Base-by-base conservation (phyloP, 2,797 vertebrate species). In the Aldrovandia affinis region DNA sequence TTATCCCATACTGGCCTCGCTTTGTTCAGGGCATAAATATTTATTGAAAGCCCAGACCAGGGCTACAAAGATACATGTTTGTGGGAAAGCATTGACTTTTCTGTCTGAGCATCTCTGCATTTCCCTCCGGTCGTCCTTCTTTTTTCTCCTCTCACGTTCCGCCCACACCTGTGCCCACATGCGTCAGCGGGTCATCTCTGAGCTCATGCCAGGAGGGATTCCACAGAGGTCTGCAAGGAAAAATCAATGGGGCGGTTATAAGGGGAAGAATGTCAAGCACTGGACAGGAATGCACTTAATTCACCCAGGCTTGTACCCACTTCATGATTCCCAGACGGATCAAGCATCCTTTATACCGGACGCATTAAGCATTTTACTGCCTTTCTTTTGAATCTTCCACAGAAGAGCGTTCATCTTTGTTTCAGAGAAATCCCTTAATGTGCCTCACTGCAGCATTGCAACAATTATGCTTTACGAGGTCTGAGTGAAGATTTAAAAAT, bases 121-220 rank as follows among this genome's bases (percentile, higher is more conserved):
- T 44, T 82, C 14, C 4, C 18, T 15, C 44, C 14, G 9, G 47
- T 54, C 47, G 5, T 3, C 30, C 33, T 54, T 33, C 70, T 22
- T 8, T 10, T 10, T 44, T 10, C 57, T 75, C 75, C 44, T 78
- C 20, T 78, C 33, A 12, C 18, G 20, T 55, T 63, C 25, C 42
- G n/a, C 80, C 84, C 55, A 85, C 84, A 85, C 84, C 84, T 85
- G 84, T 73, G 83, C 65, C 83, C 83, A 73, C 61, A 70, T 25
- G 3, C 20, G 44, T 52, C 68, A 47, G 5, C 42, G 6, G 39
- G 59, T 39, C 42, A 39, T 55, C 7, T 20, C 8, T 42, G 52
- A n/a, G 50, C 30, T 54, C 28, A 52, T 20, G 44, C 59, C 47
- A 50, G 15, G 36, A 25, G 2, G 42, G 14, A 83, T 59, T 75